A percentile compares a stretch with the other conserved stretches of the same genome.
Conservation (phyloP, 2,113 vertebrate genomes). For the Hystrix brachyura region DNA sequence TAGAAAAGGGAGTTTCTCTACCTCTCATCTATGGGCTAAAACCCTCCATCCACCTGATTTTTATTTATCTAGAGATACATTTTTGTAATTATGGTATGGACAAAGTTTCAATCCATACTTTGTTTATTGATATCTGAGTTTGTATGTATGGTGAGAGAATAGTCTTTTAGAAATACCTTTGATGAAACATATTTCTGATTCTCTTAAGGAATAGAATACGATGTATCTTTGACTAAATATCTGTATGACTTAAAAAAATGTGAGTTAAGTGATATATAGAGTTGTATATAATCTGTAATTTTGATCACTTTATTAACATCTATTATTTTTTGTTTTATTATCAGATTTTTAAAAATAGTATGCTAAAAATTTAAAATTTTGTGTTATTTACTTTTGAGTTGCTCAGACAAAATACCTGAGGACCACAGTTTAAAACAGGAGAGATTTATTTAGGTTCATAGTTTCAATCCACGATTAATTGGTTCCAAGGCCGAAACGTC, state of each 20-base stretch:
- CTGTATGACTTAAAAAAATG: neutral
- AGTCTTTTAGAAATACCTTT: neutral
- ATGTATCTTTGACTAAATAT: neutral
- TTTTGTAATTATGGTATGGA: neutral
- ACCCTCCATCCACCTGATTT: neutral
- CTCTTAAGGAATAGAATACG: neutral
- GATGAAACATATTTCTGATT: neutral
- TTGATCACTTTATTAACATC: neutral
- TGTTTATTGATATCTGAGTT: neutral
- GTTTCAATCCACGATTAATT: neutral
- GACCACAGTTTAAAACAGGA: neutral
- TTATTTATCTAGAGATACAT: neutral
- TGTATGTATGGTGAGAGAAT: neutral
- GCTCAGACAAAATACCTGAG: neutral
- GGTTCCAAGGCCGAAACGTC: neutral
- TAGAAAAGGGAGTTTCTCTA: neutral
- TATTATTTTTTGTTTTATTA: neutral
- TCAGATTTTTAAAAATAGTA: neutral
- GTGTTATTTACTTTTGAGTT: neutral
- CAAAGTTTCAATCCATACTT: neutral
- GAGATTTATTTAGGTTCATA: neutral
- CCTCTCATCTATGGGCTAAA: neutral
- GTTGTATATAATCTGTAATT: neutral
- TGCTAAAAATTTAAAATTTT: conserved; percentile 22
- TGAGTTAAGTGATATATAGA: neutral